Evolutionary conservation across 2,113 vertebrate genomes (phyloP).

Genomic region (Mustela nigripes): DNA sequence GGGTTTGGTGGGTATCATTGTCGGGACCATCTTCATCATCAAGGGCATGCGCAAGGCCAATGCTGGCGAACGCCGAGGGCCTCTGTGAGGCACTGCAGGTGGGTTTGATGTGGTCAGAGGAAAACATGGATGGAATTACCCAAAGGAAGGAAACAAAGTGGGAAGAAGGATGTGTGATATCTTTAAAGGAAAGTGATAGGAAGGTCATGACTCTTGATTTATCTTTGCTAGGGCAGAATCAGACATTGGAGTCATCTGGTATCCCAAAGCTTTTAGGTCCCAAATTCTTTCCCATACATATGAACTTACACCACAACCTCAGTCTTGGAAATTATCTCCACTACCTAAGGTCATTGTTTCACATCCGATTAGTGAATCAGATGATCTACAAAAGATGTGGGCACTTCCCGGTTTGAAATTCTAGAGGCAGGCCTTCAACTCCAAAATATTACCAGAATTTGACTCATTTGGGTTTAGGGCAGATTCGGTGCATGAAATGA

Average conservation of each 20-base stretch:
- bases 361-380: neutral
- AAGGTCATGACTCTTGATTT: neutral
- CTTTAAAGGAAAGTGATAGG: neutral
- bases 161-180: neutral
- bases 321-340: neutral
- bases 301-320: neutral
- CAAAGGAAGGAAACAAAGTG: too few relatives aligned
- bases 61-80: neutral
- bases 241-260: neutral
- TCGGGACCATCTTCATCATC: constrained; percentile 75
- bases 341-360: neutral
- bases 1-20: constrained; percentile 78
- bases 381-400: neutral
- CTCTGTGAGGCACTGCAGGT: constrained; percentile 73
- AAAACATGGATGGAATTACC: neutral
- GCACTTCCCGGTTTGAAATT: neutral
- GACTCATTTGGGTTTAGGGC: neutral
- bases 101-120: neutral
- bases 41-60: constrained; percentile 64
- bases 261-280: neutral
- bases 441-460: neutral
- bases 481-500: neutral
- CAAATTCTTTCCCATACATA: neutral
- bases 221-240: neutral
- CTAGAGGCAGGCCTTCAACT: neutral